Evolutionary conservation across 1,140 invertebrate species (phyloP).

Genomic region (Aplysia californica): DNA sequence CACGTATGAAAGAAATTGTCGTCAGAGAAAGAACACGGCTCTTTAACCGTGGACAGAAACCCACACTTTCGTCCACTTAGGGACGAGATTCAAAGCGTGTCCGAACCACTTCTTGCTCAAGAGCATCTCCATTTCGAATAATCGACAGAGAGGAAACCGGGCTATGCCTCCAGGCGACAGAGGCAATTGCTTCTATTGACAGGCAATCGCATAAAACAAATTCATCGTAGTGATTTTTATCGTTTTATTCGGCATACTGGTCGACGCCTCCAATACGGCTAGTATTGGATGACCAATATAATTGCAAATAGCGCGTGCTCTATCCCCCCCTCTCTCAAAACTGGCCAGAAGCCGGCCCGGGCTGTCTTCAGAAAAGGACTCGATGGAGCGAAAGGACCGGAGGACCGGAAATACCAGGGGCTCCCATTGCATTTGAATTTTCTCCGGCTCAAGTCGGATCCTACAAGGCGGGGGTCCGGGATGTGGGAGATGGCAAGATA

Average conservation of each 20-base stretch:
- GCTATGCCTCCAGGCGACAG: background rate
- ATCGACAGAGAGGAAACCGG: no score
- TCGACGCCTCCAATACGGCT: conserved; percentile 26
- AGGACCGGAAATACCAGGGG: conserved; percentile 1
- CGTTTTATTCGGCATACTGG: conserved; percentile 27
- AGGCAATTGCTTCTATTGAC: background rate
- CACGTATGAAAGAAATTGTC: no score
- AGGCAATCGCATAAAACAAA: conserved; percentile 34
- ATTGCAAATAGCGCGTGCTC: conserved; percentile 35
- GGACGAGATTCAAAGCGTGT: no score
- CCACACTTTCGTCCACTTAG: no score
- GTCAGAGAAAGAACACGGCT: no score
- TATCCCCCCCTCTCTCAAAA: background rate
- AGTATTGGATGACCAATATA: conserved; percentile 36
- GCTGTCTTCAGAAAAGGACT: background rate
- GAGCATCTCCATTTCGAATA: no score
- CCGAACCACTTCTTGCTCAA: no score
- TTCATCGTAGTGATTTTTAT: conserved; percentile 26
- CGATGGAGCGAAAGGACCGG: conserved; percentile 1
- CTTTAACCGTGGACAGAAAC: no score
- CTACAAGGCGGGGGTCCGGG: background rate
- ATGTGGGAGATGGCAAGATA: background rate
- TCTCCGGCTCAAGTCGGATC: background rate
- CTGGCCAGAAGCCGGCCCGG: background rate
- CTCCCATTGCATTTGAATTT: conserved; percentile 20